Conservation (phyloP, 2,113 vertebrate species). For the Protobothrops mucrosquamatus region DNA sequence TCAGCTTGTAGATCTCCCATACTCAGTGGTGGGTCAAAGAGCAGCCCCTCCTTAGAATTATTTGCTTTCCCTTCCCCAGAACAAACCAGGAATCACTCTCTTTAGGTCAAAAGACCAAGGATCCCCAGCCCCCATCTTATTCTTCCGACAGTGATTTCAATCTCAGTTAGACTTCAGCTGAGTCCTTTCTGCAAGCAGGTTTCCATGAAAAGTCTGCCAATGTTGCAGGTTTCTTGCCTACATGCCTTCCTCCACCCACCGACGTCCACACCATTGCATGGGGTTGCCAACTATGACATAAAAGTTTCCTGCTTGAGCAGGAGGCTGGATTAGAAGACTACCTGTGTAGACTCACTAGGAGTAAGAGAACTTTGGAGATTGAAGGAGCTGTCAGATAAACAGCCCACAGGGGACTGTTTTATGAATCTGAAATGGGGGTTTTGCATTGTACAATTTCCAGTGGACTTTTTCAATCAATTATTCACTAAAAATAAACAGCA, state of each 20-base stretch:
- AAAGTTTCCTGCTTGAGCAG: too few relatives aligned
- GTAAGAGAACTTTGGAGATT: too few relatives aligned
- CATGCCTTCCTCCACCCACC: neutral
- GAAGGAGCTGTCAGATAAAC: too few relatives aligned
- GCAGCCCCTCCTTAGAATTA: neutral
- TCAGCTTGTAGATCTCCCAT: neutral
- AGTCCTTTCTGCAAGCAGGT: neutral
- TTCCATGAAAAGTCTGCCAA: neutral
- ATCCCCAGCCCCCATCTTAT: neutral
- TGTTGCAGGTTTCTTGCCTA: neutral
- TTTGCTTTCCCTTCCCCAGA: neutral
- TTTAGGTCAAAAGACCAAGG: neutral
- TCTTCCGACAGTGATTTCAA: neutral
- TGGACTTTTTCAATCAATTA: too few relatives aligned
- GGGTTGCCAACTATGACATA: neutral
- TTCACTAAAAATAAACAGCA: too few relatives aligned
- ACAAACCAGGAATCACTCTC: neutral
- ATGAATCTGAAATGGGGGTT: too few relatives aligned
- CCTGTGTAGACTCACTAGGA: too few relatives aligned
- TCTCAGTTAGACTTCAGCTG: neutral
- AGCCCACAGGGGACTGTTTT: too few relatives aligned
- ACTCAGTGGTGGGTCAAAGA: neutral
- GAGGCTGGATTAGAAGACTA: too few relatives aligned
- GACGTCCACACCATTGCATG: neutral
- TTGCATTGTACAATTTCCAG: too few relatives aligned